A percentile compares a stretch with the other conserved stretches of the same genome.
phyloP scores from a whole-genome alignment of 2,888 invertebrate genomes.

The Rapana venosa region DNA sequence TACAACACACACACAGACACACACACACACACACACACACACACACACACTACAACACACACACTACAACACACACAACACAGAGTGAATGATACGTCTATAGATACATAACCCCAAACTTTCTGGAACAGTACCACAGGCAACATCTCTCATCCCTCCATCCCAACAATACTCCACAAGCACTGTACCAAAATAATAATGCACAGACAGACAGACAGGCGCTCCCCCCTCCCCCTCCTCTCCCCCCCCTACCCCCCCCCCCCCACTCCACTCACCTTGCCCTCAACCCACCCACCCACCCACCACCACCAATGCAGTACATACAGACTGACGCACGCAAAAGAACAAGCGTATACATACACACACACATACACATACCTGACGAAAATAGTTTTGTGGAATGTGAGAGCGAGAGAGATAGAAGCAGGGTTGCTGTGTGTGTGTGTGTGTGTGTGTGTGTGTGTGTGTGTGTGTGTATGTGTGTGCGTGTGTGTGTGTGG shows the following conservation, averaged over 20 bases:
- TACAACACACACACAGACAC: neutral
- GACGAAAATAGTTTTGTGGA: too few relatives aligned
- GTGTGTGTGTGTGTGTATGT: too few relatives aligned
- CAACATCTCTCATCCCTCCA: neutral
- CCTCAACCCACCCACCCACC: neutral
- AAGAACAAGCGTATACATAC: neutral
- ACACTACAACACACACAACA: too few relatives aligned
- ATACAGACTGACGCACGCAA: neutral
- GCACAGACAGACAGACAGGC: too few relatives aligned
- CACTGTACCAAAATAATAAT: too few relatives aligned
- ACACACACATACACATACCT: neutral
- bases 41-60: too few relatives aligned
- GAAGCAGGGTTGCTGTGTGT: too few relatives aligned
- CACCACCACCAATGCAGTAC: neutral
- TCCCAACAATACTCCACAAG: too few relatives aligned
- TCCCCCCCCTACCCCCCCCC: neutral
- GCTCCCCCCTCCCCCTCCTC: neutral
- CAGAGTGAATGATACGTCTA: too few relatives aligned
- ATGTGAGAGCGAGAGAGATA: too few relatives aligned
- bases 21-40: neutral
- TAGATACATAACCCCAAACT: neutral
- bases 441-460: too few relatives aligned
- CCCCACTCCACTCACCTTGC: neutral
- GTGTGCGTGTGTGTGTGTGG: too few relatives aligned
- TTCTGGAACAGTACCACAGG: neutral